phyloP scores from a whole-genome alignment of 2,888 invertebrate species.

The Leptopilina drosophilae region DNA sequence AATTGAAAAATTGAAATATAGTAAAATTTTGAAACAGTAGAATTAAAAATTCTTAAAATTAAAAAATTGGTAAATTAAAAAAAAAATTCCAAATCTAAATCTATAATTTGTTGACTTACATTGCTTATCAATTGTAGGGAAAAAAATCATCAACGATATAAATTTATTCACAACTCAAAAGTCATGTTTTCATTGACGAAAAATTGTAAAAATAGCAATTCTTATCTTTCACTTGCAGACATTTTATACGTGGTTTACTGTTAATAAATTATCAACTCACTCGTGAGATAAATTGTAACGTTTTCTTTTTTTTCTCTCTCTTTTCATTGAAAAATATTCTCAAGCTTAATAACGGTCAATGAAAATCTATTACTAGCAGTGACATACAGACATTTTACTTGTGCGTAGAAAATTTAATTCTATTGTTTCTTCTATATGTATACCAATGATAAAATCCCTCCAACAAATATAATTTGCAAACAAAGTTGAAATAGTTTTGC shows the following conservation, averaged over 20 bases:
- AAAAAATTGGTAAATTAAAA: no score
- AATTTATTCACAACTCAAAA: not conserved
- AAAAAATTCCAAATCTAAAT: no score
- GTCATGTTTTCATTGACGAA: not conserved
- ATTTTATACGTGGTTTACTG: conserved; percentile 1
- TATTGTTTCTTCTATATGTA: not conserved
- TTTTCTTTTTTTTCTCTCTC: not conserved
- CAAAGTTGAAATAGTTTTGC: not conserved
- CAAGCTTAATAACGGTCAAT: conserved; percentile 43
- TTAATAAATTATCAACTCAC: conserved; percentile 41
- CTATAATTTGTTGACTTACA: no score
- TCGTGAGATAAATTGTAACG: conserved; percentile 32
- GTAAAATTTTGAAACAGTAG: no score
- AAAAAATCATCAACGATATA: not conserved
- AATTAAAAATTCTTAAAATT: no score
- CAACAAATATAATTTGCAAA: not conserved
- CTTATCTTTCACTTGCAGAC: conserved; percentile 5
- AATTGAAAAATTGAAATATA: no score
- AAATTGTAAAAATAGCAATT: conserved; percentile 3
- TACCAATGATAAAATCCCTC: not conserved
- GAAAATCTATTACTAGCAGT: conserved; percentile 38
- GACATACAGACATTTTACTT: conserved; percentile 28
- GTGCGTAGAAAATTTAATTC: conserved; percentile 6
- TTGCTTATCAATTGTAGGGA: not conserved
- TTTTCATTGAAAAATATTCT: conserved; percentile 42